These are phyloP conservation scores for Eonycteris spelaea DNA, from an alignment of 2,113 vertebrate genomes.

Conservation along the genomic window DNA sequence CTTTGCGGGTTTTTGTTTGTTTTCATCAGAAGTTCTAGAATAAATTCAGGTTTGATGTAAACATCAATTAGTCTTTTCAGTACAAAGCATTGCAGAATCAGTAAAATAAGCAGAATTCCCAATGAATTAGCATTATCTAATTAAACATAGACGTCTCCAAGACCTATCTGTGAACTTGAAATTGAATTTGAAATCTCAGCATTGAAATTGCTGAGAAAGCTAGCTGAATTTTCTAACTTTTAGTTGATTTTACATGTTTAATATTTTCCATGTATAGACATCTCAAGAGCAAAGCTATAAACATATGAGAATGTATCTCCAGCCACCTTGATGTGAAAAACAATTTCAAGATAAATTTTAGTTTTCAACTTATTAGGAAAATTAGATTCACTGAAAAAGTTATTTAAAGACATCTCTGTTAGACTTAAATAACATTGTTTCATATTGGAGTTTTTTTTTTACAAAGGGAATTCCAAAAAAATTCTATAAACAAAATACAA, in stretches of 20 bases:
- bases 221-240: not conserved
- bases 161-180: not conserved
- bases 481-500: conserved; percentile 15
- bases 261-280: not conserved
- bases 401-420: not conserved
- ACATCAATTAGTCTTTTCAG: conserved; percentile 34
- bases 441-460: conserved; percentile 9
- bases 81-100: conserved; percentile 51
- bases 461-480: conserved; percentile 39
- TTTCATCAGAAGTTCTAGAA: not conserved
- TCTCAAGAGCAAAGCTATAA: conserved; percentile 51
- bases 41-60: conserved; percentile 48
- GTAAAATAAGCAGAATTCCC: conserved; percentile 42
- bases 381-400: not conserved
- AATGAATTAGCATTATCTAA: conserved; percentile 22
- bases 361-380: conserved; percentile 24
- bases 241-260: conserved; percentile 15
- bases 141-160: conserved; percentile 8
- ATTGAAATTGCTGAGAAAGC: conserved; percentile 35
- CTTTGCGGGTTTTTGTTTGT: not conserved
- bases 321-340: not conserved
- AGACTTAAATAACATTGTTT: not conserved
- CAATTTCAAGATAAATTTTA: conserved; percentile 26
- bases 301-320: not conserved
- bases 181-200: not conserved